These are phyloP conservation scores for Pegoplata infirma DNA, from an alignment of 2,888 invertebrate species.

Conservation along the genomic window DNA sequence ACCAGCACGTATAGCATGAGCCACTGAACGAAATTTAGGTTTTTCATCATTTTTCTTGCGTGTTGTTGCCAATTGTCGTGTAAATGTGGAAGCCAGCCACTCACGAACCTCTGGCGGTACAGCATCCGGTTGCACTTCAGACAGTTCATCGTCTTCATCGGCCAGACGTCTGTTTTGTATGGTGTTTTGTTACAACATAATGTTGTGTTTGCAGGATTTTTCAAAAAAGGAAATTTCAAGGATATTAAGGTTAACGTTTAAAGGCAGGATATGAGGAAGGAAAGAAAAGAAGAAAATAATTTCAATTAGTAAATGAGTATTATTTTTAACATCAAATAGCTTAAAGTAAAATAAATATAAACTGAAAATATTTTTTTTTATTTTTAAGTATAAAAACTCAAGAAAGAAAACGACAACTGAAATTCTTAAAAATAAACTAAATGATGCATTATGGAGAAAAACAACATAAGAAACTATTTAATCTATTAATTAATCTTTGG, in stretches of 20 bases:
- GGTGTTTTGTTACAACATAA: constrained; percentile 18
- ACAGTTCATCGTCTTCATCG: constrained; percentile 96
- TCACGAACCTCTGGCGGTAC: constrained; percentile 97
- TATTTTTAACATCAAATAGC: constrained; percentile 14
- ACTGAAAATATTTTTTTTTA: too few relatives aligned
- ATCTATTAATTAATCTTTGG: constrained; percentile 17
- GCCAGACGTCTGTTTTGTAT: constrained; percentile 88
- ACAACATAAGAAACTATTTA: neutral
- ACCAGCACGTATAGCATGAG: constrained; percentile 96
- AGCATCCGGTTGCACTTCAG: constrained; percentile 97
- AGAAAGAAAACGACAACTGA: too few relatives aligned
- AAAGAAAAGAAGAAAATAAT: constrained; percentile 47
- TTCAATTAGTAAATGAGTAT: constrained; percentile 45
- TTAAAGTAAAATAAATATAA: constrained; percentile 19
- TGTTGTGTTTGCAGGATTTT: constrained; percentile 10
- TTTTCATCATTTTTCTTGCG: constrained; percentile 88
- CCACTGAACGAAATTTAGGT: constrained; percentile 95
- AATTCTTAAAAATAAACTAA: neutral
- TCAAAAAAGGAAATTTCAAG: constrained; percentile 46
- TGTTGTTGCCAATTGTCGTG: constrained; percentile 90
- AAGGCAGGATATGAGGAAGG: constrained; percentile 55
- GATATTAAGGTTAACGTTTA: constrained; percentile 40
- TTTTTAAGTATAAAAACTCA: too few relatives aligned
- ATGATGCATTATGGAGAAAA: neutral
- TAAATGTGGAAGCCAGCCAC: constrained; percentile 98